A percentile compares a stretch with the other conserved stretches of the same genome.
These are phyloP conservation scores for Darevskia nairensis DNA, from an alignment of 2,797 vertebrate species.

Conservation along the genomic window DNA sequence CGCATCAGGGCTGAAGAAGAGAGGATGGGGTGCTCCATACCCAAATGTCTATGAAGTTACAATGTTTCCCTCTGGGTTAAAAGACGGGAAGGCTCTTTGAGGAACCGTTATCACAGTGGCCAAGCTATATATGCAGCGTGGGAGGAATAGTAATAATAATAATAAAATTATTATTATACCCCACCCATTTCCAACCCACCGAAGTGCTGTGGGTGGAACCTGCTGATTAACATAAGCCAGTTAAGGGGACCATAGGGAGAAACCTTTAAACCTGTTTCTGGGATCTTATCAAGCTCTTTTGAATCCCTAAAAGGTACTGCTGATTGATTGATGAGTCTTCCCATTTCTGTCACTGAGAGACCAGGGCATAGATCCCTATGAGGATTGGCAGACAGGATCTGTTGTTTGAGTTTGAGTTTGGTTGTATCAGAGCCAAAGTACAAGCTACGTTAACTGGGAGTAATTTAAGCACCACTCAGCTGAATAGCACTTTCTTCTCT, in stretches of 20 bases:
- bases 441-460: too few relatives aligned
- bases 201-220: background rate
- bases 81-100: too few relatives aligned
- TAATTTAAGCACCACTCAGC: too few relatives aligned
- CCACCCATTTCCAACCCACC: background rate
- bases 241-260: background rate
- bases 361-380: too few relatives aligned
- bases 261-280: background rate
- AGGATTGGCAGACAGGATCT: too few relatives aligned
- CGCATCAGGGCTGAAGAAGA: background rate
- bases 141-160: too few relatives aligned
- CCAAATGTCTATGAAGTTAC: background rate
- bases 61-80: background rate
- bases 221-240: background rate
- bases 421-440: too few relatives aligned
- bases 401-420: too few relatives aligned
- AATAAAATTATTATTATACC: too few relatives aligned
- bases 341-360: too few relatives aligned
- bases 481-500: too few relatives aligned
- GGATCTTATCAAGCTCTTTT: background rate
- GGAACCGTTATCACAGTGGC: too few relatives aligned
- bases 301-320: background rate
- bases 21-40: background rate
- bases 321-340: background rate
- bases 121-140: background rate